Evolutionary conservation across 2,797 vertebrate genomes (phyloP).

Genomic region (Pipistrellus pipistrellus): DNA sequence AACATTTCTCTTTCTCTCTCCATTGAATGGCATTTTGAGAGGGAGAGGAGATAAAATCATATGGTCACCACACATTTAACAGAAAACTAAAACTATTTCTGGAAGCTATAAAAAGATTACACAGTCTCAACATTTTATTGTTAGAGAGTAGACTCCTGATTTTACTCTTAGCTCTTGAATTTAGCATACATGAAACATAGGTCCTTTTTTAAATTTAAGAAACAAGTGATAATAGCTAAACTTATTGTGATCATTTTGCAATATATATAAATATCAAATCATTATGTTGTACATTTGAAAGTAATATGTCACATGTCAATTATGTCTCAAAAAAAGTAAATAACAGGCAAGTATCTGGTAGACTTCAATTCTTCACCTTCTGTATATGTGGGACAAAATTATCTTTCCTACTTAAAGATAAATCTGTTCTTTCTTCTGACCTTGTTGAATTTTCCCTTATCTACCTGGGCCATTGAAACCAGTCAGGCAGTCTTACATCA

Average conservation of each 20-base stretch:
- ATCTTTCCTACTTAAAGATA: constrained; percentile 47
- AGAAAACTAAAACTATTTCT: constrained; percentile 64
- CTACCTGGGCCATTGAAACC: constrained; percentile 16
- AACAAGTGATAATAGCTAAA: constrained; percentile 29
- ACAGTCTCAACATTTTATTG: constrained; percentile 18
- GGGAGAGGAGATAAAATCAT: constrained; percentile 48
- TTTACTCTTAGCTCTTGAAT: constrained; percentile 38
- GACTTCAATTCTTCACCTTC: constrained; percentile 33
- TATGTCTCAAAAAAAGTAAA: constrained; percentile 28
- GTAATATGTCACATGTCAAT: neutral
- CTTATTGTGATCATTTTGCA: constrained; percentile 10
- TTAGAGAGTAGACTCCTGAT: constrained; percentile 6
- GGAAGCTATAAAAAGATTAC: constrained; percentile 49
- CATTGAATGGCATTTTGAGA: constrained; percentile 29
- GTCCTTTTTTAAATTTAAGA: constrained; percentile 4
- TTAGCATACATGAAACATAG: constrained; percentile 57
- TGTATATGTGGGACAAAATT: neutral
- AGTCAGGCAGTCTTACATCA: neutral
- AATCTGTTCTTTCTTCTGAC: constrained; percentile 63
- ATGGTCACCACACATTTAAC: constrained; percentile 42
- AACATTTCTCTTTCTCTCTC: neutral
- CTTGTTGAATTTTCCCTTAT: constrained; percentile 43
- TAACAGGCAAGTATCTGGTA: constrained; percentile 58
- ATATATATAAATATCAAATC: neutral
- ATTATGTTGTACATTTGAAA: neutral